Evolutionary conservation across 2,113 vertebrate genomes (phyloP).

Genomic region (Nicator chloris): DNA sequence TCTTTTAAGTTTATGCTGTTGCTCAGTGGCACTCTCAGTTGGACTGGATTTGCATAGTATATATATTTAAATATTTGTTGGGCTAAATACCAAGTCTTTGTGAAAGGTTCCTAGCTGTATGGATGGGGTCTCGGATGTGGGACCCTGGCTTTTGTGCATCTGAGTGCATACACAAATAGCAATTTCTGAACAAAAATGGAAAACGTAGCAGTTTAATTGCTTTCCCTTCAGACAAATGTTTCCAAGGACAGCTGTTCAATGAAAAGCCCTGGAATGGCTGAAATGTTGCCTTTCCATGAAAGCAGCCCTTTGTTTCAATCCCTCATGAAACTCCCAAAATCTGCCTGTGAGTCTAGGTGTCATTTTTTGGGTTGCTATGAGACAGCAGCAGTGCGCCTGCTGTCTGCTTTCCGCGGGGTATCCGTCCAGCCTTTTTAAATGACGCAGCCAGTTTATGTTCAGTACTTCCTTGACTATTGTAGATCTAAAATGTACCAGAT

Average conservation of each 20-base stretch:
- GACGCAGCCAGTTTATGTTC: not conserved
- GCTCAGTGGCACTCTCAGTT: not conserved
- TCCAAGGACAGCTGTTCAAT: not conserved
- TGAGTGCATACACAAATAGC: not conserved
- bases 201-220: rapidly evolving
- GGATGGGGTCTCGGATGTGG: not conserved
- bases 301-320: not conserved
- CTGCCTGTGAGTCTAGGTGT: not conserved
- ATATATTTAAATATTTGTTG: not conserved
- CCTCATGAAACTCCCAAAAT: not conserved
- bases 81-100: not conserved
- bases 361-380: not conserved
- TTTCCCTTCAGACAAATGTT: not conserved
- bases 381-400: not conserved
- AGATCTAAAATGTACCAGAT: not conserved
- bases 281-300: not conserved
- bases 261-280: not conserved
- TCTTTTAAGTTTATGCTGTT: not conserved
- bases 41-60: not conserved
- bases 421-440: rapidly evolving
- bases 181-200: not conserved
- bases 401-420: rapidly evolving
- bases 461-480: not conserved
- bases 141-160: not conserved
- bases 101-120: not conserved